Percentiles rank a stretch among this genome's conserved stretches.
phyloP scores from a whole-genome alignment of 2,113 vertebrate species.

The Hemiscyllium ocellatum region DNA sequence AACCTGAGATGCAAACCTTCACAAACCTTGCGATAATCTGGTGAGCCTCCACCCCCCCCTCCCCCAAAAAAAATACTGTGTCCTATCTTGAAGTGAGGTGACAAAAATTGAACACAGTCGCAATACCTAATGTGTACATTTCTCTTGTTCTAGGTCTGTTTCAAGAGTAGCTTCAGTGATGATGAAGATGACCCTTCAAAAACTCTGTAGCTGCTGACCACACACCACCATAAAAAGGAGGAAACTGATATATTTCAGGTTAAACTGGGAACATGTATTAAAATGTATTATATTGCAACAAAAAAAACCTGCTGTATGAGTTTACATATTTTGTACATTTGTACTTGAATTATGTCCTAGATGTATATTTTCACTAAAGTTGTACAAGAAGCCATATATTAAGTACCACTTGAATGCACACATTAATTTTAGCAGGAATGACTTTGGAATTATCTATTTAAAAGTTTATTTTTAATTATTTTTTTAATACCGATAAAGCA shows the following conservation, averaged over 20 bases:
- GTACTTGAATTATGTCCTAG: slow-evolving; percentile 80
- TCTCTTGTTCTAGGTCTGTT: slow-evolving; percentile 67
- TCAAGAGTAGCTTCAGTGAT: slow-evolving; percentile 66
- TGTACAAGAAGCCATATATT: slow-evolving; percentile 72
- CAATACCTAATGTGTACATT: background rate
- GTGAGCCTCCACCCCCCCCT: background rate
- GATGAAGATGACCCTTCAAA: slow-evolving; percentile 64
- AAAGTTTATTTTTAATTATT: slow-evolving; percentile 37
- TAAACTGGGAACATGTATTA: slow-evolving; percentile 71
- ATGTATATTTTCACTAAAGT: slow-evolving; percentile 88
- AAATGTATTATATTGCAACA: slow-evolving; percentile 71
- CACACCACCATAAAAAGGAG: slow-evolving; percentile 53
- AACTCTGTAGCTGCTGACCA: slow-evolving; percentile 63
- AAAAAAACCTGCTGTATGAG: slow-evolving; percentile 65
- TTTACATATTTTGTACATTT: slow-evolving; percentile 78
- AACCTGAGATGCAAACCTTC: no score
- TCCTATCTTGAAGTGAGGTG: background rate
- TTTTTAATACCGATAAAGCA: slow-evolving; percentile 40
- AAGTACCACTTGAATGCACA: slow-evolving; percentile 71
- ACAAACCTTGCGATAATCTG: no score
- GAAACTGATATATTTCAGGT: slow-evolving; percentile 64
- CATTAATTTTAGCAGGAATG: slow-evolving; percentile 47
- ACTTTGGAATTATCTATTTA: slow-evolving; percentile 41
- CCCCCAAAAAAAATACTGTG: background rate
- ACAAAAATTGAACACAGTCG: background rate